These are phyloP conservation scores for Cepaea nemoralis DNA, from an alignment of 1,140 invertebrate species.

Conservation along the genomic window DNA sequence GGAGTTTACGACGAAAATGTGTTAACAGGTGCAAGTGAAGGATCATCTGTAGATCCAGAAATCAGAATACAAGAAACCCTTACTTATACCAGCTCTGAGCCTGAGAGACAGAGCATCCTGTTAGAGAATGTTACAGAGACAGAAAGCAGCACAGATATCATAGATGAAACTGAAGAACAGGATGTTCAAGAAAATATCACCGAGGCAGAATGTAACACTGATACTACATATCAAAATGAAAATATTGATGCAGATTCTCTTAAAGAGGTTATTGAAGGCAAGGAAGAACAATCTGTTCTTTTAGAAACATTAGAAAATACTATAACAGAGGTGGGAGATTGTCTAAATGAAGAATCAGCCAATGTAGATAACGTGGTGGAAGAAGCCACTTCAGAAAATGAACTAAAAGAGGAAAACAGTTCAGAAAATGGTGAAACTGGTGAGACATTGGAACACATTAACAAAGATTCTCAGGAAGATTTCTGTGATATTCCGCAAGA, in stretches of 20 bases:
- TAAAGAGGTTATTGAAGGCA: not conserved
- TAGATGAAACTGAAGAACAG: not conserved
- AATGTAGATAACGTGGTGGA: not conserved
- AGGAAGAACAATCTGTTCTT: not conserved
- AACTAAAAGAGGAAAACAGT: not conserved
- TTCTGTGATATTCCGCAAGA: not conserved
- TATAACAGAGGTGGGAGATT: not conserved
- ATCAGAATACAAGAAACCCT: not conserved
- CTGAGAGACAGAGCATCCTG: not conserved
- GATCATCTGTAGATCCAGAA: slow-evolving; percentile 8
- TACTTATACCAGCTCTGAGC: too few species aligned
- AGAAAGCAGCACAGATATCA: slow-evolving; percentile 17
- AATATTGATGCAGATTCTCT: not conserved
- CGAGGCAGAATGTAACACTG: slow-evolving; percentile 4
- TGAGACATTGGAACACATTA: not conserved
- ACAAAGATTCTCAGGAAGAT: not conserved
- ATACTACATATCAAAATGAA: not conserved
- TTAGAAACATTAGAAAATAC: not conserved
- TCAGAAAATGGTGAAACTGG: not conserved
- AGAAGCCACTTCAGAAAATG: not conserved
- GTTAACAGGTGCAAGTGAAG: not conserved
- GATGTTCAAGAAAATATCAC: not conserved
- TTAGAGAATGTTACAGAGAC: not conserved
- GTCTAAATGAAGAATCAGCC: not conserved
- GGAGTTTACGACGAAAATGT: not conserved